phyloP scores from a whole-genome alignment of 2,888 invertebrate species.

The Octonoba sinensis region DNA sequence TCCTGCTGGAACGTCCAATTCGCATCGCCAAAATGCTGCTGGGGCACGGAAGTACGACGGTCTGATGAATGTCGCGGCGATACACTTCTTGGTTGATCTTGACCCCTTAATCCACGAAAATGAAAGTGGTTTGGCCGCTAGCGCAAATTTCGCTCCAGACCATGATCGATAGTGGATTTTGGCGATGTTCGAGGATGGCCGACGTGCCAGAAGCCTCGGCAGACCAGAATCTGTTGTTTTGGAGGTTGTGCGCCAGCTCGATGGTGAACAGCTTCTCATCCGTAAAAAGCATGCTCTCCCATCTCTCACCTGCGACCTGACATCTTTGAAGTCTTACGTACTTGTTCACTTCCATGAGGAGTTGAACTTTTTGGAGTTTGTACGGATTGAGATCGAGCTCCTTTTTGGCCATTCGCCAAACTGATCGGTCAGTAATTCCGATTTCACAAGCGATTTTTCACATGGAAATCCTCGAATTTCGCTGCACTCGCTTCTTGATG shows the following conservation, averaged over 20 bases:
- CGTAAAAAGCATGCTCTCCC: neutral
- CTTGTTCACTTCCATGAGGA: neutral
- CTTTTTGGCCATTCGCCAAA: neutral
- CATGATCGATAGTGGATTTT: neutral
- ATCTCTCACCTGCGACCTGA: neutral
- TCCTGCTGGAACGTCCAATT: too few relatives aligned
- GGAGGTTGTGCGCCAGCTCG: neutral
- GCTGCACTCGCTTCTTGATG: neutral
- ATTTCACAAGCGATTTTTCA: neutral
- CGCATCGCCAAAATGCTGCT: too few relatives aligned
- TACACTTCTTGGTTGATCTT: too few relatives aligned
- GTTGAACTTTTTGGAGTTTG: neutral
- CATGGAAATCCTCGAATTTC: neutral
- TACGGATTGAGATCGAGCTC: neutral
- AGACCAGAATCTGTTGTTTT: neutral
- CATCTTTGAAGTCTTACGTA: neutral
- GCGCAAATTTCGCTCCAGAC: neutral
- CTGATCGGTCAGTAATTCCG: neutral
- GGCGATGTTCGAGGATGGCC: neutral
- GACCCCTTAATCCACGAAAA: too few relatives aligned
- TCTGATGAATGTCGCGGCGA: too few relatives aligned
- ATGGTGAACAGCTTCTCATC: neutral
- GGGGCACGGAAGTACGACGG: too few relatives aligned
- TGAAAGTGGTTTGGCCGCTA: too few relatives aligned
- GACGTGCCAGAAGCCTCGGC: neutral